Conservation (phyloP, 2,797 vertebrate genomes). For the Psittacula derbiana region DNA sequence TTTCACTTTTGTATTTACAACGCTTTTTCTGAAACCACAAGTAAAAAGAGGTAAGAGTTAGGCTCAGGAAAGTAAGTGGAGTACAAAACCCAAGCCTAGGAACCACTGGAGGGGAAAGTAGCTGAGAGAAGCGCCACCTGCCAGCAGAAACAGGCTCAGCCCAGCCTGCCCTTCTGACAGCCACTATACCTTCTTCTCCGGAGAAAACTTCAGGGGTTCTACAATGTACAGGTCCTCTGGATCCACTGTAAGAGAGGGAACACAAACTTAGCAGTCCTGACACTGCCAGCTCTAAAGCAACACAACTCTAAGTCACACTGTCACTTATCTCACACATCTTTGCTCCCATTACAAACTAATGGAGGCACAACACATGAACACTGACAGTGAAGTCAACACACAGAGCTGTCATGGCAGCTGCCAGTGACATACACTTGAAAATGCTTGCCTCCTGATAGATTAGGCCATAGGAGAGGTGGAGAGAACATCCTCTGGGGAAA, state of each 20-base stretch:
- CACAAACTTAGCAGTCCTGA: not conserved
- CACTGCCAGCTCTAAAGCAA: not conserved
- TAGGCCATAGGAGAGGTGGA: not conserved
- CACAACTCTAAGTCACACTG: not conserved
- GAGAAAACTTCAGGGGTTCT: constrained; percentile 98
- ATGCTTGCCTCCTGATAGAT: not conserved
- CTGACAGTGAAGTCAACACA: not conserved
- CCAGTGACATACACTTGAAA: not conserved
- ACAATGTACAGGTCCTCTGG: constrained; percentile 98
- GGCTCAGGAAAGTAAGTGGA: not conserved
- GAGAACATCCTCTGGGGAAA: not conserved
- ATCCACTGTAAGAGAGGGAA: constrained; percentile 84
- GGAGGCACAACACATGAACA: not conserved
- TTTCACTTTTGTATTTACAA: constrained; percentile 91
- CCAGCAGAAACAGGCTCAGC: not conserved
- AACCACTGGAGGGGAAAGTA: not conserved
- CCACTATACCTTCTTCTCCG: constrained; percentile 96
- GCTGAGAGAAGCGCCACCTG: not conserved
- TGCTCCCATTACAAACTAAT: not conserved
- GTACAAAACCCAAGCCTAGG: not conserved
- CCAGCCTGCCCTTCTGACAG: not conserved
- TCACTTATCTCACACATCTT: not conserved
- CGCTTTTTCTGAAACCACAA: constrained; percentile 89
- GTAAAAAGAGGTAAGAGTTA: not conserved
- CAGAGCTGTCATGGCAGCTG: not conserved